phyloP scores from a whole-genome alignment of 2,797 vertebrate species.

The Buceros bicornis region DNA sequence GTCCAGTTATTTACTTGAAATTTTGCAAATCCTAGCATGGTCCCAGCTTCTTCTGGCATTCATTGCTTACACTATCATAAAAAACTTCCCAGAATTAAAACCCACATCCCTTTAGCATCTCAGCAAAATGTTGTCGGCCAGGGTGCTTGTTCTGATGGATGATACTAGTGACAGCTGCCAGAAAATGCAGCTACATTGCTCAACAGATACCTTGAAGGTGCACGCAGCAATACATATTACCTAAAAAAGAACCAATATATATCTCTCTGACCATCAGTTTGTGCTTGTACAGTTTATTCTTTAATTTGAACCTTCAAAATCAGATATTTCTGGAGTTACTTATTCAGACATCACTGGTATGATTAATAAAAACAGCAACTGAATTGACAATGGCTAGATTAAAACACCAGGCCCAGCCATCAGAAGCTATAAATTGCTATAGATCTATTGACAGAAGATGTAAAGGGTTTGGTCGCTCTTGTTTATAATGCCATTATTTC shows the following conservation, averaged over 20 bases:
- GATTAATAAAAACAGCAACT: slow-evolving; percentile 52
- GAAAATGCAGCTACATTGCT: slow-evolving; percentile 58
- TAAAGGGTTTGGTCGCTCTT: neutral
- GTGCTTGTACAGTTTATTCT: slow-evolving; percentile 20
- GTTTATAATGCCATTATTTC: neutral
- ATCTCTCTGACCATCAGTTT: slow-evolving; percentile 6
- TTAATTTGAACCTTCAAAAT: slow-evolving; percentile 53
- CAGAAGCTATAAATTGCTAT: neutral
- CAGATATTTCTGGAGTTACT: slow-evolving; percentile 41
- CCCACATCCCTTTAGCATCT: slow-evolving; percentile 63
- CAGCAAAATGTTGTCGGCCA: slow-evolving; percentile 44
- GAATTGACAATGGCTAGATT: slow-evolving; percentile 46
- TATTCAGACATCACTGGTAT: slow-evolving; percentile 16
- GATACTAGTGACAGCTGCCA: slow-evolving; percentile 68
- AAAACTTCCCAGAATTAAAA: slow-evolving; percentile 73
- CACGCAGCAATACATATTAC: slow-evolving; percentile 45
- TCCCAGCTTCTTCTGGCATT: slow-evolving; percentile 27
- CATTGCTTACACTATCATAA: slow-evolving; percentile 51
- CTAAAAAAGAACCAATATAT: slow-evolving; percentile 33
- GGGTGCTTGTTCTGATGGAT: slow-evolving; percentile 68
- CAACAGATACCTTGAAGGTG: slow-evolving; percentile 65
- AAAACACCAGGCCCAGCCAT: neutral
- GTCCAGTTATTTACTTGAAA: slow-evolving; percentile 30
- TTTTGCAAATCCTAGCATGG: slow-evolving; percentile 15
- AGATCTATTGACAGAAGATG: neutral